phyloP scores from a whole-genome alignment of 2,797 vertebrate genomes.

The Holocentrus rufus region DNA sequence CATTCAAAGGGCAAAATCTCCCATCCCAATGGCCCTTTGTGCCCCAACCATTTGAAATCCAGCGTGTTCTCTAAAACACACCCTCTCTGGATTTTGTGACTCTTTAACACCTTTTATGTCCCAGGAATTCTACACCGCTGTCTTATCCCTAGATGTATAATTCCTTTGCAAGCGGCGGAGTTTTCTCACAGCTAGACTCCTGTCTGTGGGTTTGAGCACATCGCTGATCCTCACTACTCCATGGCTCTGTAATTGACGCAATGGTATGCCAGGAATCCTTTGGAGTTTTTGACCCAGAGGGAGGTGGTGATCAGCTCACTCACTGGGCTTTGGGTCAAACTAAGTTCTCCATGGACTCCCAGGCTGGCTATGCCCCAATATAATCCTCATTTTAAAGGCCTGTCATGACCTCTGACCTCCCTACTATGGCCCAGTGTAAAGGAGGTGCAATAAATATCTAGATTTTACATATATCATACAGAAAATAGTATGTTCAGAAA shows the following conservation, averaged over 20 bases:
- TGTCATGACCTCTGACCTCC: conserved; percentile 46
- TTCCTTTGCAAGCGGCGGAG: conserved; percentile 9
- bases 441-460: conserved; percentile 5
- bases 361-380: conserved; percentile 24
- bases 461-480: neutral
- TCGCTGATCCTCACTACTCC: conserved; percentile 20
- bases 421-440: conserved; percentile 2
- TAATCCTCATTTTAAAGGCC: conserved; percentile 40
- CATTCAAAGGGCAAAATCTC: too few species aligned
- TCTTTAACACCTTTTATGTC: neutral
- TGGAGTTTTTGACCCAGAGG: conserved; percentile 58
- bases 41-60: too few species aligned
- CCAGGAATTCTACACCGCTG: neutral
- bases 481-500: neutral
- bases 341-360: conserved; percentile 49
- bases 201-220: neutral
- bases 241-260: conserved; percentile 54
- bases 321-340: conserved; percentile 61
- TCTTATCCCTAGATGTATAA: neutral
- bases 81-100: too few species aligned
- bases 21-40: too few species aligned
- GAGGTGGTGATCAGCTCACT: conserved; percentile 71
- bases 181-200: conserved; percentile 29
- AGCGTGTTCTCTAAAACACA: too few species aligned
- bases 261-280: conserved; percentile 74